These are phyloP conservation scores for Sebastolobus alascanus DNA, from an alignment of 2,797 vertebrate species.

Conservation along the genomic window DNA sequence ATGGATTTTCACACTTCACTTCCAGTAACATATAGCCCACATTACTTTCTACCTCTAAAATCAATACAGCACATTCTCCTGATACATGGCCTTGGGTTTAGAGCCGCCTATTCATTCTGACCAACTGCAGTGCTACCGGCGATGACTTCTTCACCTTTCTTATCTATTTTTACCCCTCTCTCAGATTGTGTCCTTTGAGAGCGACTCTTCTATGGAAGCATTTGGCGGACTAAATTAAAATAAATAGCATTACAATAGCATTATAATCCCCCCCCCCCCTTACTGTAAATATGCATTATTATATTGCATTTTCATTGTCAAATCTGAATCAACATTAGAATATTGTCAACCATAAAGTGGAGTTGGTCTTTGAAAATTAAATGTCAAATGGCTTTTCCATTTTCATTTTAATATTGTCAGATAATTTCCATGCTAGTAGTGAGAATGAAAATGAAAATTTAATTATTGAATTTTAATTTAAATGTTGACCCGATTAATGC, in stretches of 20 bases:
- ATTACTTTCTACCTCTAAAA: slow-evolving; percentile 46
- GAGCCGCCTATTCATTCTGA: slow-evolving; percentile 21
- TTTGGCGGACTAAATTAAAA: background rate
- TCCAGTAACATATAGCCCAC: slow-evolving; percentile 39
- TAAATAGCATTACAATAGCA: background rate
- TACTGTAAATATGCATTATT: too few relatives aligned
- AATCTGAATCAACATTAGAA: background rate
- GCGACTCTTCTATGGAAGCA: background rate
- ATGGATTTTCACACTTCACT: slow-evolving; percentile 59
- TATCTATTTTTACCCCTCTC: slow-evolving; percentile 35
- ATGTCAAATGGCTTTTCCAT: background rate
- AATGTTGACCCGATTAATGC: background rate
- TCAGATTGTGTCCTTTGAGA: background rate
- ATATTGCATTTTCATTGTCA: background rate
- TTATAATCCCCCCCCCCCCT: background rate
- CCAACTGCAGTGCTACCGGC: background rate
- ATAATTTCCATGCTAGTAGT: background rate
- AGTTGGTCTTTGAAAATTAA: background rate
- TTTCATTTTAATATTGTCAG: background rate
- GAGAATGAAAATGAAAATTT: background rate
- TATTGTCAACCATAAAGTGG: background rate
- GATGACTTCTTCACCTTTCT: slow-evolving; percentile 34
- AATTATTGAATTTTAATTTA: background rate
- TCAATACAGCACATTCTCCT: slow-evolving; percentile 42
- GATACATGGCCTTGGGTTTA: slow-evolving; percentile 27